Base-by-base conservation (phyloP, 2,113 vertebrate species). In the Martes martes region DNA sequence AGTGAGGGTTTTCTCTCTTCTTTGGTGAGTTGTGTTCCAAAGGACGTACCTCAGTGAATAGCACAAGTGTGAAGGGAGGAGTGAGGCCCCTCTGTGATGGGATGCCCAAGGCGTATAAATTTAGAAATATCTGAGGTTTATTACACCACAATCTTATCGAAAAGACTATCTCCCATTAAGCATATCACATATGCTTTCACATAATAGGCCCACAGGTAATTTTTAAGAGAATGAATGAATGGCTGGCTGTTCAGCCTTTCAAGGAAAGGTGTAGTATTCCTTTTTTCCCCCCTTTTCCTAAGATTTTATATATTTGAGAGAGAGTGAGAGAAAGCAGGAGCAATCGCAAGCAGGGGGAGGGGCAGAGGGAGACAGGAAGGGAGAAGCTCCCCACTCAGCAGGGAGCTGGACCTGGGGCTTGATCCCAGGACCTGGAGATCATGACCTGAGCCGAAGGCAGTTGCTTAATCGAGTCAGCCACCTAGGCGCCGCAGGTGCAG, bases 151-250 rank as follows among this genome's bases (percentile, higher is more conserved):
- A 16, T 14, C 21, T 76, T 74, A 52, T 23, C 18, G 24, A 63
- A 80, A 96, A 81, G 15, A 31, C 91, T 76, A 26, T 47, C 19
- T 67, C 80, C 71, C 15, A 13, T 0, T 63, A 9, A 57, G 45
- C 14, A 33, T 19, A 81, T 95, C 83, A 73, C 42, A 63, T 50
- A 50, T 57, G 79, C 39, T 87, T 42, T 52, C 50, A 65, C 55
- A 39, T 57, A 92, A 69, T 47, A 85, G 47, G 57, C 39, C 21
- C 52, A 86, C 13, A 55, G 50, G 52, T 45, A 39, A 79, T 67
- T 93, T 91, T 92, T 47, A 86, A 92, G 55, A 92, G 24, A 87
- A 90, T 31, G 28, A 59, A 79, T 15, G 45, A 50, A 91, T 4
- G n/a, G 13, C 11, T 4, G n/a, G 10, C 11, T 6, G 4, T 0